These are phyloP conservation scores for Phenacoccus solenopsis DNA, from an alignment of 1,140 invertebrate species.

Conservation along the genomic window DNA sequence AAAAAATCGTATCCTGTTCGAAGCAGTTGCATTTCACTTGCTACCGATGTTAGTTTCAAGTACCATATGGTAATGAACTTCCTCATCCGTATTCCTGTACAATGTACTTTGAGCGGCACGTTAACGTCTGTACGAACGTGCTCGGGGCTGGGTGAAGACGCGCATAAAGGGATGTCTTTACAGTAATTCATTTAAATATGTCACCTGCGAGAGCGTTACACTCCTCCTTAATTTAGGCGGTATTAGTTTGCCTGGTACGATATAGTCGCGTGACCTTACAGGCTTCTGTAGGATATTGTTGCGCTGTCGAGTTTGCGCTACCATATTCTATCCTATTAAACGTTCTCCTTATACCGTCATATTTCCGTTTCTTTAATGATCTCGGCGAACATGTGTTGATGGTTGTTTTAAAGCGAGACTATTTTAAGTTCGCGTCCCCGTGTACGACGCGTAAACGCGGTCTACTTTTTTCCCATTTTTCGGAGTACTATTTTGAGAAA, in stretches of 20 bases:
- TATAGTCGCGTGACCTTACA: neutral
- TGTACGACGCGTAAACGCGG: too few relatives aligned
- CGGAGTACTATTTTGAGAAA: too few relatives aligned
- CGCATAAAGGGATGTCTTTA: neutral
- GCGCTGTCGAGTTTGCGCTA: neutral
- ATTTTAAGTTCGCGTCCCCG: too few relatives aligned
- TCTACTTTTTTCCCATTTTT: too few relatives aligned
- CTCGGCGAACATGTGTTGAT: neutral
- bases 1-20: neutral
- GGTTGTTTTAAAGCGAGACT: neutral
- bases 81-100: neutral
- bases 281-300: neutral
- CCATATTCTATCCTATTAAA: neutral
- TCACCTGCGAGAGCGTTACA: neutral
- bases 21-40: conserved; percentile 1
- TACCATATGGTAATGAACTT: neutral
- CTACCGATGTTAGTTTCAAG: neutral
- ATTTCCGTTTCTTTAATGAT: conserved; percentile 2
- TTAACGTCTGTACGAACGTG: too few relatives aligned
- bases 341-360: neutral
- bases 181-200: neutral
- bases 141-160: neutral
- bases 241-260: neutral
- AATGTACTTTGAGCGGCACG: neutral
- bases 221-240: neutral